Evolutionary conservation across 2,888 invertebrate species (phyloP).

Genomic region (Sphaeridia pumilis): DNA sequence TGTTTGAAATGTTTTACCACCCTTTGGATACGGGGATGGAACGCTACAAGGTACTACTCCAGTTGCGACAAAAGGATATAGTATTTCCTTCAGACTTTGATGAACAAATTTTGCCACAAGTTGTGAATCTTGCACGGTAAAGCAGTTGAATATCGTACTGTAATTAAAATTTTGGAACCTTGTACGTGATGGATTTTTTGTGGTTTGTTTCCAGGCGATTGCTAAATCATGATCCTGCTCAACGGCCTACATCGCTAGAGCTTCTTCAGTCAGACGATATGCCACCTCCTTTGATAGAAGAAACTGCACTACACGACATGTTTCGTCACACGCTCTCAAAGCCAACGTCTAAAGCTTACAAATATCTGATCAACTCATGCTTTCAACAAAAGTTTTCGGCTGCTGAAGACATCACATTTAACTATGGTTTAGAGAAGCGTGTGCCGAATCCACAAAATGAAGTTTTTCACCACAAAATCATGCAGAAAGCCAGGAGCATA

Average conservation of each 20-base stretch:
- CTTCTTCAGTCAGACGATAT: slow-evolving; percentile 68
- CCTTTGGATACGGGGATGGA: slow-evolving; percentile 82
- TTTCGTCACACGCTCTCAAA: slow-evolving; percentile 69
- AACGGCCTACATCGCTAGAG: slow-evolving; percentile 74
- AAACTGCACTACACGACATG: slow-evolving; percentile 69
- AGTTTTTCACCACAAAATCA: slow-evolving; percentile 14
- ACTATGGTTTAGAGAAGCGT: slow-evolving; percentile 47
- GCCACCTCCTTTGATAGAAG: slow-evolving; percentile 75
- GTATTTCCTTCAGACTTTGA: slow-evolving; percentile 58
- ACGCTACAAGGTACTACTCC: slow-evolving; percentile 61
- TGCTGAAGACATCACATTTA: slow-evolving; percentile 62
- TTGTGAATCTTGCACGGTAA: slow-evolving; percentile 52
- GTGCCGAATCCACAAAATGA: slow-evolving; percentile 4
- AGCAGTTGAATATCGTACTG: not conserved
- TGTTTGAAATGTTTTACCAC: slow-evolving; percentile 89
- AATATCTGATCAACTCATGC: slow-evolving; percentile 53
- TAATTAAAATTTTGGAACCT: no score
- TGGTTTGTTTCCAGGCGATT: slow-evolving; percentile 49
- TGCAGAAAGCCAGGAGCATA: slow-evolving; percentile 26
- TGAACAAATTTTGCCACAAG: slow-evolving; percentile 47
- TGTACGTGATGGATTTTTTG: slow-evolving; percentile 14
- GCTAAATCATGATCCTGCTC: slow-evolving; percentile 68
- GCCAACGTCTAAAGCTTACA: slow-evolving; percentile 65
- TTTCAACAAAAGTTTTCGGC: slow-evolving; percentile 48
- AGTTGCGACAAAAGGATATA: slow-evolving; percentile 57